Evolutionary conservation across 1,140 invertebrate species (phyloP), one percentile per base, ranked within the genome.

Genomic region (Lasioglossum albipes): DNA sequence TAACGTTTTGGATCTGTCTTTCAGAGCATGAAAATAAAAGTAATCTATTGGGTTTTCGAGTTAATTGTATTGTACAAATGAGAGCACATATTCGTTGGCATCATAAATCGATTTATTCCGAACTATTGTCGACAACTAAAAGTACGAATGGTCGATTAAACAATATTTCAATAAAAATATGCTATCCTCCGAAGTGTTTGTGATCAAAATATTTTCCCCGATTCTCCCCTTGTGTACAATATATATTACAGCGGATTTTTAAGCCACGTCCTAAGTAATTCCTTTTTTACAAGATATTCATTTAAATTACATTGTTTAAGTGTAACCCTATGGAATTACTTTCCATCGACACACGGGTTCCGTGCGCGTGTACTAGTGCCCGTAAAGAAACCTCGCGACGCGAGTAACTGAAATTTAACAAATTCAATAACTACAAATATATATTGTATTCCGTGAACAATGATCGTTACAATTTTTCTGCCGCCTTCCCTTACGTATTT

Each of bases 201-300:
- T 67, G 77, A 20, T 20, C 18, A 79, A 79, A 74, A 79, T 79
- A 79, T 74, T 20, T 66, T 45, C 36, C 12, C 57, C 22, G 49
- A 65, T 66, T 74, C 20, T 57, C 45, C 18, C 65, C 36, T 45
- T 65, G 70, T 79, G 22, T 79, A 79, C 49, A 79, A 57, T 66
- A 54, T 74, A 59, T 66, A 66, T 73, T 62, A 72, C 61, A 57
- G 20, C 10, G 2, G 5, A 31, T 52, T 45, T 45, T 52, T 4
- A 41, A 27, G 10, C 52, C 75, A 27, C 36, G 41, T 7, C 6
- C 9, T 5, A 10, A 31, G 22, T 57, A 13, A 74, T 45, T 57
- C 18, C 20, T 65, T 72, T 72, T 31, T 54, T 65, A 73, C 20
- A 66, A 61, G 36, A n/a, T 45, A 61, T 20, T 49, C 12, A 2